Base-by-base conservation (phyloP, 2,113 vertebrate species). In the Pelobates fuscus region DNA sequence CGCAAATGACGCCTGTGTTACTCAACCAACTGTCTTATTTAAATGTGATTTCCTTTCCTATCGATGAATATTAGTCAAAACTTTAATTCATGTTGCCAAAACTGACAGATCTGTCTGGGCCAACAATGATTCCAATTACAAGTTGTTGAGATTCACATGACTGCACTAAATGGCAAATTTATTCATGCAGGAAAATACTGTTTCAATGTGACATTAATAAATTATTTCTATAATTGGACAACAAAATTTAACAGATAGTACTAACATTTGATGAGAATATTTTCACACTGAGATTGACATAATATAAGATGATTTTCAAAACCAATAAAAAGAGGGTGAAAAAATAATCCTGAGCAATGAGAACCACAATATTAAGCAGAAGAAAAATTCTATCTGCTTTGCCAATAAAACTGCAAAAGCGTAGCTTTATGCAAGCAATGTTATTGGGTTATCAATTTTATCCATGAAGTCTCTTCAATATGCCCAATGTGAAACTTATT, bases 101-200 rank as follows among this genome's bases (percentile, higher is more conserved):
- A 18, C 54, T 23, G 21, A 8, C 52, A 68, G 67, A 70, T 41
- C 12, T 41, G 25, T 41, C 67, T 70, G 49, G 52, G 29, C 29
- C 30, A 70, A 70, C 29, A 58, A 32, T 70, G 67, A 70, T 70
- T 70, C 54, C 67, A 70, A 58, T 70, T 58, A 70, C 67, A 70
- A 37, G 54, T 70, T 70, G 67, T 17, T 24, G n/a, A 32, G 67
- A 24, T 70, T 41, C 67, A 70, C 67, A 70, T 58, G 67, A 25
- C 67, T 68, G 46, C 66, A 55, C 66, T 70, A 58, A 70, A 26
- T 58, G 52, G 29, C 15, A 37, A 37, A 57, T 70, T 24, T 65
- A 43, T 70, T 70, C 52, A 70, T 70, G 67, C 52, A 58, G 54
- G 54, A 70, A 68, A 70, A 58, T 58, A 58, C 54, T 23, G 67